Evolutionary conservation across 2,113 vertebrate species (phyloP).

Genomic region (Pyxicephalus adspersus): DNA sequence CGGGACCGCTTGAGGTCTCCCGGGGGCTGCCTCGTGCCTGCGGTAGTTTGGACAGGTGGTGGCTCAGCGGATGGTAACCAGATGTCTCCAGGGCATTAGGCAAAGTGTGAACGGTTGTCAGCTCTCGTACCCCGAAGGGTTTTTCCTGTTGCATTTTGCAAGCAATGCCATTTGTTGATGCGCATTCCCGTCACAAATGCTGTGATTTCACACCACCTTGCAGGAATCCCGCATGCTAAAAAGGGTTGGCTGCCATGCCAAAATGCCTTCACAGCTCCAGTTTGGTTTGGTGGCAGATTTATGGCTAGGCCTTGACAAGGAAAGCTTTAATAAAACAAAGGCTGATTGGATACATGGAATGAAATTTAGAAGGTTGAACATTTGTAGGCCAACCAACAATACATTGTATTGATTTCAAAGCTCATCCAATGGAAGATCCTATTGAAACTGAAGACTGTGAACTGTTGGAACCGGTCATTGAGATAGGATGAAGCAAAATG

Average conservation of each 20-base stretch:
- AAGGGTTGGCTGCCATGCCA: neutral
- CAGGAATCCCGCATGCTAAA: conserved; percentile 16
- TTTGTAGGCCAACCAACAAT: neutral
- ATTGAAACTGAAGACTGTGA: neutral
- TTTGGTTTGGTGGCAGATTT: neutral
- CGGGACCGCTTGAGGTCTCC: neutral
- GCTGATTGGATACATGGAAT: neutral
- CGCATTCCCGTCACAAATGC: neutral
- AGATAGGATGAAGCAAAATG: too few species aligned
- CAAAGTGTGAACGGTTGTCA: conserved; percentile 34
- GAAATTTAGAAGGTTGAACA: neutral
- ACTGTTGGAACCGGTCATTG: too few species aligned
- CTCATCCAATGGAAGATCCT: too few species aligned
- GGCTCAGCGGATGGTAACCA: conserved; percentile 1
- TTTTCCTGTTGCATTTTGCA: neutral
- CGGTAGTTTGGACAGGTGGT: conserved; percentile 15
- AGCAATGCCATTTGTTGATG: conserved; percentile 1
- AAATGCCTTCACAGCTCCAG: conserved; percentile 30
- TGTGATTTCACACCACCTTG: conserved; percentile 15
- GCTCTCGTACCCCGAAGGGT: neutral
- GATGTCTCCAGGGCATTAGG: conserved; percentile 34
- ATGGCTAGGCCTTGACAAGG: neutral
- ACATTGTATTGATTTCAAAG: neutral
- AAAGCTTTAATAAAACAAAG: neutral
- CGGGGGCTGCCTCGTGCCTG: neutral